Conservation (phyloP, 2,797 vertebrate species). For the Halcyon smyrnensis region DNA sequence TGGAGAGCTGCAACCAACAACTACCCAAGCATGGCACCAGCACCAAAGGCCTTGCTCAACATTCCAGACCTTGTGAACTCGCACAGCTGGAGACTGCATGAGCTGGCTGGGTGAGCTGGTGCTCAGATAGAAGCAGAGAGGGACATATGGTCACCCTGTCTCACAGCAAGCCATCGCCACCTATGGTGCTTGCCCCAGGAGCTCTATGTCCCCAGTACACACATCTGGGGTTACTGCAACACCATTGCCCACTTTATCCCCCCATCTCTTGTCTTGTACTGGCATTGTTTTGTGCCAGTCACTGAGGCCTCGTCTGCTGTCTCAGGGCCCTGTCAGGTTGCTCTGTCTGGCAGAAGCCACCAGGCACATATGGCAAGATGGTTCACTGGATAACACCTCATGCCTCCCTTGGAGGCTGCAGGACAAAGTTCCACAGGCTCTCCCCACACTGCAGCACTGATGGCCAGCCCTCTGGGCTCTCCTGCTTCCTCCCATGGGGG, state of each 20-base stretch:
- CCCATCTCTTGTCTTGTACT: not conserved
- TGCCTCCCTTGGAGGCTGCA: not conserved
- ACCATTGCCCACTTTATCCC: not conserved
- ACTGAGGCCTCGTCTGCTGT: not conserved
- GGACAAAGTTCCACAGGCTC: not conserved
- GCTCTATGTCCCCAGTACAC: not conserved
- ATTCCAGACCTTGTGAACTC: too few species aligned
- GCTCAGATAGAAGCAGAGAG: not conserved
- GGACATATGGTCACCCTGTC: too few species aligned
- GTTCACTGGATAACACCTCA: not conserved
- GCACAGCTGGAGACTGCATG: too few species aligned
- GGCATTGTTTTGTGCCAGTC: not conserved
- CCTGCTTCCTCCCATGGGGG: accelerated
- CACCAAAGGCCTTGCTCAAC: not conserved
- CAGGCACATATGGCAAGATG: not conserved
- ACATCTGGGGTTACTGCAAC: not conserved
- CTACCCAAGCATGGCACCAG: too few species aligned
- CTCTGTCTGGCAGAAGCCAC: not conserved
- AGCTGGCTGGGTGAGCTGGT: not conserved
- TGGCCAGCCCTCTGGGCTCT: not conserved
- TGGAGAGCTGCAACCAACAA: too few species aligned
- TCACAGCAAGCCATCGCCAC: not conserved
- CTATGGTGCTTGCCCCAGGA: not conserved
- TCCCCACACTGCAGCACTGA: not conserved
- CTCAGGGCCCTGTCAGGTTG: not conserved